A percentile compares a stretch with the other conserved stretches of the same genome.
Evolutionary conservation across 2,797 vertebrate genomes (phyloP).

Genomic region (Todus mexicanus): DNA sequence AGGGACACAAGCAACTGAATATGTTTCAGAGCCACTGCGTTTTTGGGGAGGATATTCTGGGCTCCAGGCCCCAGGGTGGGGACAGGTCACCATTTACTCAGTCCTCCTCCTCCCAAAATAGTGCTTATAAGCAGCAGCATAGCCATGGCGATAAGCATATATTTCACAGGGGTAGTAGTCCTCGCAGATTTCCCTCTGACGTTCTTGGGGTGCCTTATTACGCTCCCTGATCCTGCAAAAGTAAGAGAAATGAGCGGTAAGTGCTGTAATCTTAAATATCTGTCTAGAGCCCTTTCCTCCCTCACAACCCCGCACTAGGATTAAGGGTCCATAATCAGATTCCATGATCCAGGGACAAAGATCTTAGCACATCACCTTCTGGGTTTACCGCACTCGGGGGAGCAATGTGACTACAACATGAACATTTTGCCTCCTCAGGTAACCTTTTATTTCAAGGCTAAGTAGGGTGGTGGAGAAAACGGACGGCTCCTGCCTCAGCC

Average conservation of each 20-base stretch:
- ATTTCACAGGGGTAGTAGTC: constrained; percentile 82
- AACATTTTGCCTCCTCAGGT: not conserved
- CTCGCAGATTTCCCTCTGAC: constrained; percentile 86
- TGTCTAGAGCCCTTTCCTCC: not conserved
- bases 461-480: not conserved
- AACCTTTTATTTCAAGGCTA: not conserved
- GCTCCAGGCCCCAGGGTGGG: constrained; percentile 17
- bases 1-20: constrained; percentile 62
- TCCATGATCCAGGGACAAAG: not conserved
- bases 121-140: constrained; percentile 79
- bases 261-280: not conserved
- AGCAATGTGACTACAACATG: not conserved
- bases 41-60: constrained; percentile 11
- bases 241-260: not conserved
- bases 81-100: constrained; percentile 19
- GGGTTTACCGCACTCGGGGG: not conserved
- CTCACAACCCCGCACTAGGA: not conserved
- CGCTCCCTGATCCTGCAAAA: constrained; percentile 73
- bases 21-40: constrained; percentile 44
- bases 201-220: constrained; percentile 78
- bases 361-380: not conserved
- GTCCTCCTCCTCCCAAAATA: constrained; percentile 74
- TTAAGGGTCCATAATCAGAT: not conserved
- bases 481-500: accelerated
- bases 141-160: constrained; percentile 78